A percentile compares a stretch with the other conserved stretches of the same genome.
Evolutionary conservation across 2,888 invertebrate genomes (phyloP).

Genomic region (Spisula solida): DNA sequence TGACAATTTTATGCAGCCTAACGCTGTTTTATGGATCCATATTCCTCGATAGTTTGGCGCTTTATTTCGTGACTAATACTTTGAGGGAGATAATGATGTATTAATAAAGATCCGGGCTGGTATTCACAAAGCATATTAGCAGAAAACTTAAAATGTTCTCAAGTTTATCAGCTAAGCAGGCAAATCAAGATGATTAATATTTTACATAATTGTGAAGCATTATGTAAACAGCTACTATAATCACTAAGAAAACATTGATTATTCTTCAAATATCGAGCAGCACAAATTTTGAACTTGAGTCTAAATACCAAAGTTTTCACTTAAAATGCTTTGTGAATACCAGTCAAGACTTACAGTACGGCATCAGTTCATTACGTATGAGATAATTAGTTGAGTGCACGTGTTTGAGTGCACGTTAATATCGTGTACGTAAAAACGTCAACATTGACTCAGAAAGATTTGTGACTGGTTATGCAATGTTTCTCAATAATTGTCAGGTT

Average conservation of each 20-base stretch:
- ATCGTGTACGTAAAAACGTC: background rate
- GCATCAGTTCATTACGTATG: background rate
- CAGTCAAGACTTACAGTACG: no score
- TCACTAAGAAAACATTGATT: no score
- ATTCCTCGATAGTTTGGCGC: background rate
- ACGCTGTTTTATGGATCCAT: background rate
- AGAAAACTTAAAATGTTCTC: no score
- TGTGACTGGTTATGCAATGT: background rate
- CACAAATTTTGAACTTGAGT: no score
- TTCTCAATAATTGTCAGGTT: background rate
- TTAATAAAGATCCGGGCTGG: background rate
- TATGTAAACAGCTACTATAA: no score
- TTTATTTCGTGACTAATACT: background rate
- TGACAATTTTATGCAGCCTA: constrained; percentile 8
- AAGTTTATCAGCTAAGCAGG: no score
- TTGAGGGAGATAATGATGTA: background rate
- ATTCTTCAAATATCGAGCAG: no score
- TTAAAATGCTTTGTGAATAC: no score
- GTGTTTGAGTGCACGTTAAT: background rate
- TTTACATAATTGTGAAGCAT: no score
- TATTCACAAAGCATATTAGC: background rate
- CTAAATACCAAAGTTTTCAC: no score
- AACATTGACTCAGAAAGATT: background rate
- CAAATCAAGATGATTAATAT: no score
- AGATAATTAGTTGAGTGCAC: background rate